These are phyloP conservation scores for Eriosoma lanigerum DNA, from an alignment of 1,140 invertebrate genomes.

Conservation along the genomic window DNA sequence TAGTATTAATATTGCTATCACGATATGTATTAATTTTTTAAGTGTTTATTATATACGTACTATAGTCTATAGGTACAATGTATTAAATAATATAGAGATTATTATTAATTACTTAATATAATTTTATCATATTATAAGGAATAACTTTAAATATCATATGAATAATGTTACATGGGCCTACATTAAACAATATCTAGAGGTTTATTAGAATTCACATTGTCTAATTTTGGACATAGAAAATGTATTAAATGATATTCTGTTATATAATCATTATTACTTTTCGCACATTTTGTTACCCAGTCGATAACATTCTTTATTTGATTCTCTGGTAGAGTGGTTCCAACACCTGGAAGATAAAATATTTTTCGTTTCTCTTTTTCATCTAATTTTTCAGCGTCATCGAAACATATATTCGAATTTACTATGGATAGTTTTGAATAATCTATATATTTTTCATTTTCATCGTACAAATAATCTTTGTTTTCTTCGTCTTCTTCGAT, in stretches of 20 bases:
- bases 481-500: neutral
- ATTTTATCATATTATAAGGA: too few species aligned
- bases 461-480: neutral
- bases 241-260: constrained; percentile 7
- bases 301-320: constrained; percentile 7
- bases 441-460: neutral
- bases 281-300: constrained; percentile 11
- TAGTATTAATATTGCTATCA: too few species aligned
- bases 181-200: too few species aligned
- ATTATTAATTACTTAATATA: too few species aligned
- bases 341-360: neutral
- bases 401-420: neutral
- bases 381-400: neutral
- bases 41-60: too few species aligned
- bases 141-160: too few species aligned
- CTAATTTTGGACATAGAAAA: constrained; percentile 7
- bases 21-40: too few species aligned
- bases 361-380: neutral
- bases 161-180: too few species aligned
- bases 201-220: neutral
- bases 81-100: too few species aligned
- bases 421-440: neutral
- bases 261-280: constrained; percentile 12
- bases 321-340: neutral
- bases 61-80: too few species aligned